Conservation (phyloP, 2,888 invertebrate species). For the Mesoligia furuncula region DNA sequence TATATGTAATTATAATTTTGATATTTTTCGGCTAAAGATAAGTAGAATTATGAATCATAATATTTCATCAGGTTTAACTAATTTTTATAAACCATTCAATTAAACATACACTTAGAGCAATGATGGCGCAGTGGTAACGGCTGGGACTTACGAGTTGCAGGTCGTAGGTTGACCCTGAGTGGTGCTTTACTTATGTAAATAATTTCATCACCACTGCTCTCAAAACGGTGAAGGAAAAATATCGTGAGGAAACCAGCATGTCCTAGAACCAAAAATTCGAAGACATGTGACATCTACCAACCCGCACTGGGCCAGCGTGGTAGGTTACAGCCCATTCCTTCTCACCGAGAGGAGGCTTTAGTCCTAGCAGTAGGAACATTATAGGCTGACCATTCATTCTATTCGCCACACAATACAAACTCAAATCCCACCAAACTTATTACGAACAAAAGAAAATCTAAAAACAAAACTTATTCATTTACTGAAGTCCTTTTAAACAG, state of each 20-base stretch:
- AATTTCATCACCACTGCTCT: too few relatives aligned
- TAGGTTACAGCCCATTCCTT: background rate
- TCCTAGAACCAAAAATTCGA: background rate
- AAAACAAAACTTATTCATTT: slow-evolving; percentile 15
- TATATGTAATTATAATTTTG: too few relatives aligned
- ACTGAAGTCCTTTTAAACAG: slow-evolving; percentile 21
- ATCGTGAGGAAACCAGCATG: background rate
- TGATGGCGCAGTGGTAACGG: too few relatives aligned
- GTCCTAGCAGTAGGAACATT: too few relatives aligned
- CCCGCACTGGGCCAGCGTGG: background rate
- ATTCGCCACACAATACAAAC: background rate
- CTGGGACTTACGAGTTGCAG: background rate
- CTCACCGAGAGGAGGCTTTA: too few relatives aligned
- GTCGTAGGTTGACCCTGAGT: background rate
- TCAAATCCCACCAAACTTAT: background rate
- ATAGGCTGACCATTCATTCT: background rate
- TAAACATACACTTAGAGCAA: too few relatives aligned
- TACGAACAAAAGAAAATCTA: background rate
- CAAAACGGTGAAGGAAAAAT: background rate
- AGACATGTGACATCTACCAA: background rate
- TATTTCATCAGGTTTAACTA: background rate
- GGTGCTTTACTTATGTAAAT: background rate
- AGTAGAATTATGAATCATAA: background rate
- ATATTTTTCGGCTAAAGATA: background rate
- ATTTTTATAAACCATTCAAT: background rate